Evolutionary conservation across 2,113 vertebrate genomes (phyloP).

Genomic region (Engystomops pustulosus): DNA sequence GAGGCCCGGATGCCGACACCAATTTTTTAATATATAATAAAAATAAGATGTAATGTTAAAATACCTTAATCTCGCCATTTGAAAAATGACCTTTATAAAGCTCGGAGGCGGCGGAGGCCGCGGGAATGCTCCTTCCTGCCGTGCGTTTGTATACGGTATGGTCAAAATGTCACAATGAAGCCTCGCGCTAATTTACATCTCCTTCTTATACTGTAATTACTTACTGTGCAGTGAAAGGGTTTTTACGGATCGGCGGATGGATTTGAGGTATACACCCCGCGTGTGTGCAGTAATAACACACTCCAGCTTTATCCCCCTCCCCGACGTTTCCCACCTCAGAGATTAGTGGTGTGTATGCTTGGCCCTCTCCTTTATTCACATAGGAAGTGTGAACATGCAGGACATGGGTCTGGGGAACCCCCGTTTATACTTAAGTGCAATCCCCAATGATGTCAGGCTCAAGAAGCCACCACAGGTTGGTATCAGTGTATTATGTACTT

Average conservation of each 20-base stretch:
- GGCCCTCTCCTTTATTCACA: too few species aligned
- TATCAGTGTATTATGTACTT: too few species aligned
- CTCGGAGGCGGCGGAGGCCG: constrained; percentile 1
- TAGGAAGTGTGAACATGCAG: too few species aligned
- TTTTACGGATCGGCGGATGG: background rate
- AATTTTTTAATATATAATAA: constrained; percentile 23
- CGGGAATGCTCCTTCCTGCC: constrained; percentile 4
- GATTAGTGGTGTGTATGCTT: too few species aligned
- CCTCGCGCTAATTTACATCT: constrained; percentile 3
- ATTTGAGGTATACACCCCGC: background rate
- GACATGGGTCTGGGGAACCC: too few species aligned
- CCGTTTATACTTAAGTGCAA: too few species aligned
- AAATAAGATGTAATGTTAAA: constrained; percentile 40
- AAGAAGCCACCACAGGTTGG: too few species aligned
- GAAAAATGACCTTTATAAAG: constrained; percentile 51
- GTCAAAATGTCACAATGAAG: constrained; percentile 42
- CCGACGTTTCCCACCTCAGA: background rate
- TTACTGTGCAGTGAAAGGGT: constrained; percentile 1
- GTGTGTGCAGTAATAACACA: background rate
- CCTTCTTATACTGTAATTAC: constrained; percentile 33
- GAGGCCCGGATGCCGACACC: background rate
- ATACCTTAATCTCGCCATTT: constrained; percentile 34
- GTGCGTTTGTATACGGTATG: constrained; percentile 36
- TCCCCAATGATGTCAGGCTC: too few species aligned
- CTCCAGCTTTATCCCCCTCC: background rate